Percentiles rank a stretch among this genome's conserved stretches.
phyloP scores from a whole-genome alignment of 2,888 invertebrate genomes.

The Deilephila porcellus region DNA sequence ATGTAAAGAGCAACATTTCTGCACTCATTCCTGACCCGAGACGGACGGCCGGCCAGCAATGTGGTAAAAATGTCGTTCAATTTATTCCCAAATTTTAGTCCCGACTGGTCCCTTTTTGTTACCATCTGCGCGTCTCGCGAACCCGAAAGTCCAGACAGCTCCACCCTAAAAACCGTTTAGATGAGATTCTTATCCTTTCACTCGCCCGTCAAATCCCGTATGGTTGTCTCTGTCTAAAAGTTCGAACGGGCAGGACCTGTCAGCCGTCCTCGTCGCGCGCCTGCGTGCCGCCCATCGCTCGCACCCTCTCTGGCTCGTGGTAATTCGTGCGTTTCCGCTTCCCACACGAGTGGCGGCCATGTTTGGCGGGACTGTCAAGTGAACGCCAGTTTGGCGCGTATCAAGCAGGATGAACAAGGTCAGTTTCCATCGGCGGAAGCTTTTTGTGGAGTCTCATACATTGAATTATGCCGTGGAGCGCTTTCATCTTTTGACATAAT shows the following conservation, averaged over 20 bases:
- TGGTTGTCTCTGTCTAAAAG: constrained; percentile 73
- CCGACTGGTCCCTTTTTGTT: constrained; percentile 81
- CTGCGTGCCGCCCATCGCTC: constrained; percentile 60
- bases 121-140: constrained; percentile 79
- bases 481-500: constrained; percentile 40
- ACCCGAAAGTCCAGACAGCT: constrained; percentile 81
- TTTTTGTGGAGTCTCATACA: constrained; percentile 52
- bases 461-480: constrained; percentile 41
- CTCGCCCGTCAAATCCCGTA: constrained; percentile 70
- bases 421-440: constrained; percentile 64
- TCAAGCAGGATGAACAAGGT: constrained; percentile 74
- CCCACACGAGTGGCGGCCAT: constrained; percentile 82
- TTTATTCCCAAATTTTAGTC: constrained; percentile 81
- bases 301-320: constrained; percentile 79
- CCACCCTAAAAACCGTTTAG: constrained; percentile 84
- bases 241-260: constrained; percentile 74
- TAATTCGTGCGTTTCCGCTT: constrained; percentile 83
- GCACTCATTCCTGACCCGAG: constrained; percentile 55
- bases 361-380: constrained; percentile 83
- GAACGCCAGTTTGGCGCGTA: constrained; percentile 83
- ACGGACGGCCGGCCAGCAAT: constrained; percentile 64
- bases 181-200: constrained; percentile 73
- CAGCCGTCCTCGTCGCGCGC: constrained; percentile 78
- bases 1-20: constrained; percentile 40
- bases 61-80: constrained; percentile 83